phyloP scores from a whole-genome alignment of 2,797 vertebrate species.

The Chiroxiphia lanceolata region DNA sequence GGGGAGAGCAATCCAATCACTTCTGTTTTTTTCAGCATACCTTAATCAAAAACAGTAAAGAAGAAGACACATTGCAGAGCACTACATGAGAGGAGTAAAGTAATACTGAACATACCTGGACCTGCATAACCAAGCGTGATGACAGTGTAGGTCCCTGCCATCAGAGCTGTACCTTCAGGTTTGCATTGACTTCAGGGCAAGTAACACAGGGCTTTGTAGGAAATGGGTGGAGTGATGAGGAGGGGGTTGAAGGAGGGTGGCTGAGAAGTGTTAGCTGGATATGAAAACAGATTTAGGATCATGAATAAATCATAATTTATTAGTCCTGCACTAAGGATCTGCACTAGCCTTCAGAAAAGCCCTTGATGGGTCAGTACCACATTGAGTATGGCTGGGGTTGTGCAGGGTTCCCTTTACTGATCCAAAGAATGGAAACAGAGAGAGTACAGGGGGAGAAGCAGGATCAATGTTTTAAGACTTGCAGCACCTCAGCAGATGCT shows the following conservation, averaged over 20 bases:
- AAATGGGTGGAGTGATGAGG: background rate
- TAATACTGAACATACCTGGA: background rate
- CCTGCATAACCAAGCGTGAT: background rate
- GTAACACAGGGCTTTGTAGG: background rate
- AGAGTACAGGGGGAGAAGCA: background rate
- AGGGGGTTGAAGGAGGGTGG: background rate
- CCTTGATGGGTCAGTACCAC: background rate
- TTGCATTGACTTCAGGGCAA: background rate
- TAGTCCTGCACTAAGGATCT: background rate
- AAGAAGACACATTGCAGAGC: background rate
- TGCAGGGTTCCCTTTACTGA: background rate
- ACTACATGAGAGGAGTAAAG: background rate
- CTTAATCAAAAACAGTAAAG: background rate
- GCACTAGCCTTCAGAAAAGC: background rate
- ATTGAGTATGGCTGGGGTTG: background rate
- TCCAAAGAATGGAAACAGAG: background rate
- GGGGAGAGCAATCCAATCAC: background rate
- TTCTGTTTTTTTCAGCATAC: background rate
- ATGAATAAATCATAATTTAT: background rate
- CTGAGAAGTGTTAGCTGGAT: background rate
- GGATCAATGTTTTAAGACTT: background rate
- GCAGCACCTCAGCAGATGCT: fast-evolving
- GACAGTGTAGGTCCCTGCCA: background rate
- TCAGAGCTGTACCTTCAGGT: background rate
- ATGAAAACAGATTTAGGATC: background rate